Base-by-base conservation (phyloP, 2,113 vertebrate genomes). In the Ptilorrhoa leucosticta region DNA sequence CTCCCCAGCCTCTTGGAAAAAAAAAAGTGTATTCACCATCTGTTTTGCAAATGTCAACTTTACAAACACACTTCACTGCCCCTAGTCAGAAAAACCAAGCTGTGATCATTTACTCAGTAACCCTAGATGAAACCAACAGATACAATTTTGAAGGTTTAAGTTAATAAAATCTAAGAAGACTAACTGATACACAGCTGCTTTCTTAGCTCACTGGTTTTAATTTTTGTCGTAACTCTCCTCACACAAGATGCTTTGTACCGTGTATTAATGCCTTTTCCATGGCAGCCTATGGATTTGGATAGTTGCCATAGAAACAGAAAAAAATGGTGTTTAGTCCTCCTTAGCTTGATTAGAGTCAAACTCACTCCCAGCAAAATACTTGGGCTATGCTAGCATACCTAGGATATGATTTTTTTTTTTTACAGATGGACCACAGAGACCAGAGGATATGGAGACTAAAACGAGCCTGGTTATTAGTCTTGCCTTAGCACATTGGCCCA, bases 1-100 rank as follows among this genome's bases (percentile, higher is more conserved):
- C 30, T 70, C 33, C n/a, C 15, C 33, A 71, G 9, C 27, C 18
- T 71, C 19, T 30, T 79, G 35, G 2, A 2, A 28, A 24, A 53
- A 88, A 81, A 35, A 1, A 48, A 14, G 30, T 27, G 23, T 75
- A 71, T 81, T 89, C 28, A 37, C 48, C 80, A 83, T 89, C 83
- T 96, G 69, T 73, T 94, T 89, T 87, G 56, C 93, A 97, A 92
- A 83, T 68, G 76, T 57, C 72, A 78, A 7, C 45, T 93, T 91
- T 72, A 58, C 45, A 92, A 92, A 90, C 31, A 66, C 54, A 66
- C 61, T 93, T 84, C 70, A 69, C 27, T 73, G 40, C 21, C 28
- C 28, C 63, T 70, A 54, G 60, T 60, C n/a, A 79, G 66, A 83
- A 82, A 93, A 93, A 48, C 23, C 20, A 92, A 72, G 26, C 65